Conservation (phyloP, 2,797 vertebrate genomes). For the Xenops minutus region DNA sequence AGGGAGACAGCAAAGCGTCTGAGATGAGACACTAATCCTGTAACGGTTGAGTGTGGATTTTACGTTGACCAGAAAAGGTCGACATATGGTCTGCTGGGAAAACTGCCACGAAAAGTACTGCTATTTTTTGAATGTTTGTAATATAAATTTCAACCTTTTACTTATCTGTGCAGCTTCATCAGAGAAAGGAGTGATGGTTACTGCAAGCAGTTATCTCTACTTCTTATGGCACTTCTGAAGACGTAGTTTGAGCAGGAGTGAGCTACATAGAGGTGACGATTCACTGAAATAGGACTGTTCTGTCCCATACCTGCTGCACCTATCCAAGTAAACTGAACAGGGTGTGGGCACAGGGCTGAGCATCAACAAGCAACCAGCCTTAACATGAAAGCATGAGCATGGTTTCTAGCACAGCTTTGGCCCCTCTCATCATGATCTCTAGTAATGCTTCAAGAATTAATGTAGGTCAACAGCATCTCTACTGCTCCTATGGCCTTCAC, state of each 20-base stretch:
- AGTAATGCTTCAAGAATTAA: neutral
- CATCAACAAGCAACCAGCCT: neutral
- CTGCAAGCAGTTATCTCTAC: neutral
- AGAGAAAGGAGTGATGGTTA: neutral
- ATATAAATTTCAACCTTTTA: conserved; percentile 18
- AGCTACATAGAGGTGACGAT: neutral
- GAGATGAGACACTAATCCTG: neutral
- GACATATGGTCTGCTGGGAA: conserved; percentile 37
- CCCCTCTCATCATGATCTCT: neutral
- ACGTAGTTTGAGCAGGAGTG: neutral
- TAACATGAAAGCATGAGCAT: neutral
- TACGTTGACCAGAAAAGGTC: conserved; percentile 35
- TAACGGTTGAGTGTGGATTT: neutral
- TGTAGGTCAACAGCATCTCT: neutral
- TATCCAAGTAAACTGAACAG: neutral
- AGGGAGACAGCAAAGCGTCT: neutral
- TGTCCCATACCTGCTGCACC: neutral
- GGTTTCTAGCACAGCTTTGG: neutral
- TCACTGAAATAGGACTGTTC: neutral
- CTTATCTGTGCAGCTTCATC: neutral
- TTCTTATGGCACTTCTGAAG: neutral
- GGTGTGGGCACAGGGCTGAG: neutral
- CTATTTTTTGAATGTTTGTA: conserved; percentile 7
- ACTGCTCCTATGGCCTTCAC: neutral
- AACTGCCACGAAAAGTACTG: conserved; percentile 4